Base-by-base conservation (phyloP, 2,797 vertebrate species). In the Ciconia nigra region DNA sequence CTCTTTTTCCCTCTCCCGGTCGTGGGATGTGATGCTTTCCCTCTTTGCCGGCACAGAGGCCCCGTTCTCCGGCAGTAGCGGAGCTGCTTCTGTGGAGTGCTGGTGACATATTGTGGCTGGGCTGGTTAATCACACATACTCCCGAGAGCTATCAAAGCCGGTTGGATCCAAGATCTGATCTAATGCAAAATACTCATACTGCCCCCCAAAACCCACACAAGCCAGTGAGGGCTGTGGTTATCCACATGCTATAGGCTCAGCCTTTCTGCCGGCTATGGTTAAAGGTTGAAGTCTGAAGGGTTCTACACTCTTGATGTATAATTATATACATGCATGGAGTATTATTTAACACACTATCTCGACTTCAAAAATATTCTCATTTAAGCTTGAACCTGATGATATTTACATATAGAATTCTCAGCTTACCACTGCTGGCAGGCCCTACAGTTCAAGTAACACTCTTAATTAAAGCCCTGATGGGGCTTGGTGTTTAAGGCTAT, bases 51-150 rank as follows among this genome's bases (percentile, higher is more conserved):
- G 61, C 82, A 63, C 42, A 59, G 58, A 24, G 49, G 22, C 22
- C n/a, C 44, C 0, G 0, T 11, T 73, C 67, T 70, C 80, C 9
- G 2, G 77, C 87, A 78, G 87, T 1, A 37, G 71, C 7, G 4
- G 65, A 85, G 87, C 63, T 54, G 66, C 74, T 96, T 95, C 26
- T 97, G 87, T 96, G 92, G 96, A 96, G 94, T 97, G 66, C 91
- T 96, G 97, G 89, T 96, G 96, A 97, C 94, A 95, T 97, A 54
- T 89, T 96, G 96, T 97, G 95, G 96, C 89, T 97, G 87, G 80
- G 74, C 78, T 89, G 93, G 92, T 76, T 97, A 96, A 97, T 96
- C 96, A 96, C 94, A 97, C 17, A 0, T 83, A 74, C 83, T 94
- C 91, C 92, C 71, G 91, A 29, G 82, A 85, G 58, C 29, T 14